phyloP scores from a whole-genome alignment of 2,113 vertebrate genomes.

The Danionella cerebrum region DNA sequence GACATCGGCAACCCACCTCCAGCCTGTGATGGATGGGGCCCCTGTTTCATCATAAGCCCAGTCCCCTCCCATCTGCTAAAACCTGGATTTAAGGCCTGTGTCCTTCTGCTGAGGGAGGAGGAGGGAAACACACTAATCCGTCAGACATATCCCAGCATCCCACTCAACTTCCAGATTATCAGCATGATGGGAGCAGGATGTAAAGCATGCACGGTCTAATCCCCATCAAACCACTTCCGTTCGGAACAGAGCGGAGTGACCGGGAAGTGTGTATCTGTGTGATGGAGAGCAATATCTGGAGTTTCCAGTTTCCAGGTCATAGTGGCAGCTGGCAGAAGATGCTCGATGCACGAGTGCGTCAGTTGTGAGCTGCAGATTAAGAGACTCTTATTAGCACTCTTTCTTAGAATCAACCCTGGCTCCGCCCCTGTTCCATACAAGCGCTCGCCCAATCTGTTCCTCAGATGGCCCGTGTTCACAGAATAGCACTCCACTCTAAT shows the following conservation, averaged over 20 bases:
- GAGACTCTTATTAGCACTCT: constrained; percentile 38
- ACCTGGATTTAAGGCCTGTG: constrained; percentile 60
- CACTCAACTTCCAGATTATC: constrained; percentile 57
- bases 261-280: not conserved
- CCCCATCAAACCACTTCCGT: not conserved
- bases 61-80: constrained; percentile 53
- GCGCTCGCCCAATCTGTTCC: constrained; percentile 11
- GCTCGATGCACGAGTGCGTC: constrained; percentile 5
- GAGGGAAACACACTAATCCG: constrained; percentile 52
- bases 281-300: not conserved
- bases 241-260: not conserved
- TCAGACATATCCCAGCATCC: constrained; percentile 43
- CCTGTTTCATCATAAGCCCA: constrained; percentile 65
- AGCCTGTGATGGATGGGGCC: constrained; percentile 42
- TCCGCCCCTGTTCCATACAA: not conserved
- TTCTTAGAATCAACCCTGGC: constrained; percentile 40
- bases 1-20: constrained; percentile 21
- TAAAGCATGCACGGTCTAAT: not conserved
- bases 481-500: not conserved
- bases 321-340: constrained; percentile 12
- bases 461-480: not conserved
- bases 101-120: constrained; percentile 59
- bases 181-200: not conserved
- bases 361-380: constrained; percentile 44
- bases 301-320: constrained; percentile 1